These are phyloP conservation scores for Hyperopisus bebe DNA, from an alignment of 2,113 vertebrate species.

Conservation along the genomic window DNA sequence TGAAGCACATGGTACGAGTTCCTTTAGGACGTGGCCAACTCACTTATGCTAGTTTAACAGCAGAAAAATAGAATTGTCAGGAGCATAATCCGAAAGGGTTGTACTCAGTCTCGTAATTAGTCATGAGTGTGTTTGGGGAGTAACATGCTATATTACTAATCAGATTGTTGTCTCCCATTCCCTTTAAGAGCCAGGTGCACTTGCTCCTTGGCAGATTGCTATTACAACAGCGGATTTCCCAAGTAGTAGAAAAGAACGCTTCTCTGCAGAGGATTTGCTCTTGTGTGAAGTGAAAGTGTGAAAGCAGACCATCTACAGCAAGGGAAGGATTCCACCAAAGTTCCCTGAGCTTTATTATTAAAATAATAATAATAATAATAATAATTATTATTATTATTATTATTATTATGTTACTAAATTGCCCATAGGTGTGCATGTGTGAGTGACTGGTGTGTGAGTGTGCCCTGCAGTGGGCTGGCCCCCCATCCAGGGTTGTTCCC, in stretches of 20 bases:
- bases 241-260: background rate
- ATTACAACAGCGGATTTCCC: background rate
- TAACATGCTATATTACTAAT: background rate
- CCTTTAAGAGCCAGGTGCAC: background rate
- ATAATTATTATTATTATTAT: too few relatives aligned
- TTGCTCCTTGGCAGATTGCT: background rate
- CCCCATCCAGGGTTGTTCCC: too few relatives aligned
- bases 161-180: background rate
- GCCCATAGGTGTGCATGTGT: too few relatives aligned
- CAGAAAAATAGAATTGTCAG: background rate
- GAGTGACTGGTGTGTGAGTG: too few relatives aligned
- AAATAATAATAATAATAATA: background rate
- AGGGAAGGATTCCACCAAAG: background rate
- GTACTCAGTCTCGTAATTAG: background rate
- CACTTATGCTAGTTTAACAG: background rate
- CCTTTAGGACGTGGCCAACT: background rate
- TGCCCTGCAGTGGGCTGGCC: too few relatives aligned
- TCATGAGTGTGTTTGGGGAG: background rate
- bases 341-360: background rate
- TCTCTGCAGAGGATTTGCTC: background rate
- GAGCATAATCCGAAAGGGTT: background rate
- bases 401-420: too few relatives aligned
- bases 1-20: background rate
- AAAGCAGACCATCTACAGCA: background rate
- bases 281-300: background rate